Percentiles rank a stretch among this genome's conserved stretches.
Conservation (phyloP, 2,113 vertebrate genomes). For the Cynoglossus semilaevis region DNA sequence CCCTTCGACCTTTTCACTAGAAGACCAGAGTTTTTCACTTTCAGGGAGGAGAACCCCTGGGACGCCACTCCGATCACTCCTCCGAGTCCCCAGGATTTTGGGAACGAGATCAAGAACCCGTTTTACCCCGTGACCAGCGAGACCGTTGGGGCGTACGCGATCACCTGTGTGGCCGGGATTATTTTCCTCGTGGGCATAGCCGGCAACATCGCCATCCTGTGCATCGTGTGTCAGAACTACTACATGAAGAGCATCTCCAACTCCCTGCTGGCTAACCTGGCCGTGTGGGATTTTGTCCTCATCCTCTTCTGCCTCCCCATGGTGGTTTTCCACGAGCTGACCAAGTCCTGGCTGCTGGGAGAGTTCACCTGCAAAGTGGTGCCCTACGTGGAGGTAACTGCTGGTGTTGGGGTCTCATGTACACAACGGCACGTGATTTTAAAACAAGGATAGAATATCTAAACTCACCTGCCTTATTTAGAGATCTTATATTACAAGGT, state of each 20-base stretch:
- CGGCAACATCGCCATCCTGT: slow-evolving; percentile 95
- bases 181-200: slow-evolving; percentile 91
- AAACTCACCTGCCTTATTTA: too few relatives aligned
- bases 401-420: not conserved
- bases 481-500: too few relatives aligned
- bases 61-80: slow-evolving; percentile 78
- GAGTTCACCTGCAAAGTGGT: slow-evolving; percentile 96
- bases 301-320: slow-evolving; percentile 94
- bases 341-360: slow-evolving; percentile 94
- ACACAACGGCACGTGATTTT: not conserved
- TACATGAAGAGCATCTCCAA: slow-evolving; percentile 99
- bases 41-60: slow-evolving; percentile 74
- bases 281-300: slow-evolving; percentile 95
- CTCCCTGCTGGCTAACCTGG: slow-evolving; percentile 92
- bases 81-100: slow-evolving; percentile 72
- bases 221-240: slow-evolving; percentile 98
- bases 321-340: slow-evolving; percentile 94
- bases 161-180: slow-evolving; percentile 87
- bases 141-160: slow-evolving; percentile 91
- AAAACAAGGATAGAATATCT: too few relatives aligned
- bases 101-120: slow-evolving; percentile 85
- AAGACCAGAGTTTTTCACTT: slow-evolving; percentile 67
- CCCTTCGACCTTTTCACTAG: slow-evolving; percentile 73
- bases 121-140: slow-evolving; percentile 94
- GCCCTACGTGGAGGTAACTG: slow-evolving; percentile 93